These are phyloP conservation scores for Loriculus beryllinus DNA, from an alignment of 2,797 vertebrate species.

Conservation along the genomic window DNA sequence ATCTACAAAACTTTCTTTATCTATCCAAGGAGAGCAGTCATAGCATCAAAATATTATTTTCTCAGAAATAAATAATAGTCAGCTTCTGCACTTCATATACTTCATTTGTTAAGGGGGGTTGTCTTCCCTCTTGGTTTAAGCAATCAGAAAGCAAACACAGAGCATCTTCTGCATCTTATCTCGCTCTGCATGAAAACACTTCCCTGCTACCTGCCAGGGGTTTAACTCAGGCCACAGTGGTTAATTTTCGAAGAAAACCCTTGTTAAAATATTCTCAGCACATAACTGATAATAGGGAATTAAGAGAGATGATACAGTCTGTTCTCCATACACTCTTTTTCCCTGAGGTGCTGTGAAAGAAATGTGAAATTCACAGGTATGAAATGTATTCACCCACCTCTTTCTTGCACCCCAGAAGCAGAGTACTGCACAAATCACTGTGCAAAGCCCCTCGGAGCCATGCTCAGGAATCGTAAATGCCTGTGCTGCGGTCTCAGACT, in stretches of 20 bases:
- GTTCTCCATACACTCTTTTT: background rate
- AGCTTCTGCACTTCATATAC: background rate
- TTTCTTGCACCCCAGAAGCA: background rate
- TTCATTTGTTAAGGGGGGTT: background rate
- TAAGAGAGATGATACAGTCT: background rate
- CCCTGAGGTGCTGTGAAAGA: background rate
- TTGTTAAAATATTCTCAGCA: background rate
- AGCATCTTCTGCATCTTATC: background rate
- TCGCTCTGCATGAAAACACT: background rate
- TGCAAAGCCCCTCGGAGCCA: background rate
- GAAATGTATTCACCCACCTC: background rate
- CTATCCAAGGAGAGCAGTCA: background rate
- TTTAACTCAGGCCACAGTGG: background rate
- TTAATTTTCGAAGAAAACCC: background rate
- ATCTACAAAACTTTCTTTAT: background rate
- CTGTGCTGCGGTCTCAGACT: background rate
- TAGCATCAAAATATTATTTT: background rate
- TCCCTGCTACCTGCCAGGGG: background rate
- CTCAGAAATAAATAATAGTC: background rate
- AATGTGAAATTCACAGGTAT: background rate
- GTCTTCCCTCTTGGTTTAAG: background rate
- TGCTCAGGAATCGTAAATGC: background rate
- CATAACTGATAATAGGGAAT: background rate
- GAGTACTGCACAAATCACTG: background rate
- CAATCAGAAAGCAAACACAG: background rate